Evolutionary conservation across 2,113 vertebrate species (phyloP), one percentile per base, ranked within the genome.

Genomic region (Todiramphus chloris): DNA sequence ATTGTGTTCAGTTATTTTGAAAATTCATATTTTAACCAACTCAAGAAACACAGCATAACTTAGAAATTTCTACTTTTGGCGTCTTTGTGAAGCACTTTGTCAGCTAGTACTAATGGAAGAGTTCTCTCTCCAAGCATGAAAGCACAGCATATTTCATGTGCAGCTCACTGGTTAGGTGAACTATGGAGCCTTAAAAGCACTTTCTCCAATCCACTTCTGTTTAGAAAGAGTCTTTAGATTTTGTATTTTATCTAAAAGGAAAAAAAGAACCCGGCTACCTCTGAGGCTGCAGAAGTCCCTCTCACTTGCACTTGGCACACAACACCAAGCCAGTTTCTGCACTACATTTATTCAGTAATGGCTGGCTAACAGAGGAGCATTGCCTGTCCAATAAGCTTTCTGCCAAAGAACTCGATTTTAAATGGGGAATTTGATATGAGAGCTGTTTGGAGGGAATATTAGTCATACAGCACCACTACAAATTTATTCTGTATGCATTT

Each of bases 401-500:
- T 92, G 63, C 56, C 33, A 35, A 37, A 41, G 24, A 70, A 72
- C 0, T 0, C 13, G 66, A 37, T 89, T 91, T 93, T 80, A 77
- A 94, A 91, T 27, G 30, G 3, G 5, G 41, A 80, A 77, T 88
- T 86, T 91, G 18, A 41, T 79, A 37, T 17, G 35, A 94, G 55
- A 88, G 56, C 37, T 75, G 11, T 43, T 70, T 69, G 64, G 72
- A 95, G 28, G 80, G 93, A 94, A 43, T 53, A 66, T 75, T 69
- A 82, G 72, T 89, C 93, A 60, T 69, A 88, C 50, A 93, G 51
- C 33, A 78, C 41, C 20, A 46, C 72, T 73, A 89, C 43, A 96
- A 94, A 94, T 76, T 86, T 87, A 81, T 77, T 63, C 83, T 78
- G 55, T n/a, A n/a, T 89, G n/a, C 51, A 55, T 91, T 97, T 80